Evolutionary conservation across 2,113 vertebrate species (phyloP), one percentile per base, ranked within the genome.

Genomic region (Centropus bengalensis): DNA sequence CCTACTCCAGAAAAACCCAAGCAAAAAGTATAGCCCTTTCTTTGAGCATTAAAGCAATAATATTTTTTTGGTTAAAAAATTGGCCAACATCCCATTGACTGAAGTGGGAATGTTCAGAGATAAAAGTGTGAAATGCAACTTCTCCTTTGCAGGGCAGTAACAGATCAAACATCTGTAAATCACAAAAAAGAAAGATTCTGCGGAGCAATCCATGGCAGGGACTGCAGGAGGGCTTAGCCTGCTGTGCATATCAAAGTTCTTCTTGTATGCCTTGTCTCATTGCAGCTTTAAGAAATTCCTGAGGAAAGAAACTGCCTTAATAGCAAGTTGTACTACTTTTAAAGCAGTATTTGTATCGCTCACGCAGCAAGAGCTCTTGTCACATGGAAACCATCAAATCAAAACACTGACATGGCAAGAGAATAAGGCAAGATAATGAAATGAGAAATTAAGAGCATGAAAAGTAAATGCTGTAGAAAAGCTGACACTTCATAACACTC

Each of bases 361-460:
- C 63, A 20, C 92, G 38, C 94, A 88, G 88, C 93, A 55, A 90
- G 95, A 93, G 81, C 62, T 71, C 82, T 80, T 94, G 96, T 97
- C 97, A 96, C 91, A 93, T 86, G 93, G 90, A 92, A 96, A 74
- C 76, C 87, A 96, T 96, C 87, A 3, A 96, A 96, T 96, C 89
- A 93, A 95, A 96, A 96, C 93, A 89, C 94, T 95, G 95, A 96
- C 96, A 91, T 27, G 87, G 95, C 95, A 95, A 73, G 93, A 88
- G 94, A 96, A 96, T 93, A 84, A 94, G 93, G 36, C 9, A 0
- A 94, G 96, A 97, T 95, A 96, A 97, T 96, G 91, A 96, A 97
- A 96, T 94, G 92, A 92, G 93, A 96, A 97, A 97, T 96, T 97
- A 97, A 89, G 94, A 96, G 84, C 93, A 82, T 96, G 95, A 89